These are phyloP conservation scores for Cyphotilapia sp. DNA, from an alignment of 2,113 vertebrate genomes.

Conservation along the genomic window DNA sequence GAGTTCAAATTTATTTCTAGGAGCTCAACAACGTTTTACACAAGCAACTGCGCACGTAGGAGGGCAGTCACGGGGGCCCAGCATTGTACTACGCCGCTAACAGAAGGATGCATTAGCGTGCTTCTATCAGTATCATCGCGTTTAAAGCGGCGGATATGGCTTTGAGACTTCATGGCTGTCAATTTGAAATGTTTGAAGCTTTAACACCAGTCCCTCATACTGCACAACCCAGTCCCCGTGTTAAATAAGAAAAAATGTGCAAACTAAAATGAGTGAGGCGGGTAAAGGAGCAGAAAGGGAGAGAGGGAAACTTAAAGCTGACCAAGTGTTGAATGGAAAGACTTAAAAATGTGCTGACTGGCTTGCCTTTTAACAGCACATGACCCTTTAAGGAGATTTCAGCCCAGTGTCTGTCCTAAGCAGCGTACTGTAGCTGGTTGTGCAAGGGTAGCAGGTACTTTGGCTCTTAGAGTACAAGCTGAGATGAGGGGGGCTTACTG, in stretches of 20 bases:
- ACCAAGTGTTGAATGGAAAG: conserved; percentile 7
- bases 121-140: not conserved
- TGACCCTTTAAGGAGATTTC: conserved; percentile 62
- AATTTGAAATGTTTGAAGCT: not conserved
- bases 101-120: not conserved
- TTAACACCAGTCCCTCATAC: not conserved
- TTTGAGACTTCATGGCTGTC: not conserved
- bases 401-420: conserved; percentile 31
- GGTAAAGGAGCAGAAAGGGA: not conserved
- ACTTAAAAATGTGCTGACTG: conserved; percentile 49
- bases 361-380: conserved; percentile 45
- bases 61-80: not conserved
- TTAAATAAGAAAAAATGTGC: not conserved
- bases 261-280: not conserved
- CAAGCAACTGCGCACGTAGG: not conserved
- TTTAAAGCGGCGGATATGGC: not conserved
- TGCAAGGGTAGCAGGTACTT: conserved; percentile 3
- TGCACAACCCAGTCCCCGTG: not conserved
- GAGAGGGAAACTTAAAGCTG: not conserved
- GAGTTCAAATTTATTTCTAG: not conserved
- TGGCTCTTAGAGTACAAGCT: not conserved
- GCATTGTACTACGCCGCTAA: not conserved
- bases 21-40: not conserved
- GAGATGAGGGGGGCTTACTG: not conserved
- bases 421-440: conserved; percentile 5